Percentiles rank a stretch among this genome's conserved stretches.
Evolutionary conservation across 1,140 invertebrate species (phyloP).

Genomic region (Pararge aegeria): DNA sequence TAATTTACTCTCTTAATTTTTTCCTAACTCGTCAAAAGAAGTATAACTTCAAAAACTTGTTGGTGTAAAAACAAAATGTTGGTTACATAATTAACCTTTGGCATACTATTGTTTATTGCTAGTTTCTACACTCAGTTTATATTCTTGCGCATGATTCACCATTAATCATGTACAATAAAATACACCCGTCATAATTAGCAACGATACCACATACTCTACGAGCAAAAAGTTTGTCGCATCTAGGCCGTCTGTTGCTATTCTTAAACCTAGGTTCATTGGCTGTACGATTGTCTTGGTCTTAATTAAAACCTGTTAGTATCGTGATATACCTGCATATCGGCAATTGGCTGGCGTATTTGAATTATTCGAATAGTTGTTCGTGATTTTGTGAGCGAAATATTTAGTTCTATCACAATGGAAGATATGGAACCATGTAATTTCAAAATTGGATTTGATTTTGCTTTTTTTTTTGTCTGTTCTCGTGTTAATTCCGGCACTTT

Average conservation of each 20-base stretch:
- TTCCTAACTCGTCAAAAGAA: too few species aligned
- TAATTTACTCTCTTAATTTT: too few species aligned
- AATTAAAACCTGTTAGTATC: slow-evolving; percentile 17
- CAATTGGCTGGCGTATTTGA: neutral
- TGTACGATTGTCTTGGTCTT: slow-evolving; percentile 14
- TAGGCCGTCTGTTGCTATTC: slow-evolving; percentile 38
- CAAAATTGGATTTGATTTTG: neutral
- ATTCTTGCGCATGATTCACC: neutral
- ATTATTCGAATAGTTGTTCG: neutral
- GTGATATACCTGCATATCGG: slow-evolving; percentile 12
- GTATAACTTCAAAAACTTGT: too few species aligned
- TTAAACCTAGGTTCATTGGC: slow-evolving; percentile 30
- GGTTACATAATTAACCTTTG: neutral
- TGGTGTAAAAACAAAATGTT: too few species aligned
- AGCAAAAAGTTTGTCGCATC: slow-evolving; percentile 8
- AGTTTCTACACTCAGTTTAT: neutral
- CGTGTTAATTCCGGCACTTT: neutral
- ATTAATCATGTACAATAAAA: neutral
- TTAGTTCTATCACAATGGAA: neutral
- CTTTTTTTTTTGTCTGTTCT: neutral
- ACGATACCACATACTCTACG: neutral
- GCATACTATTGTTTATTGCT: neutral
- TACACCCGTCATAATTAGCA: neutral
- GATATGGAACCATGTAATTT: neutral
- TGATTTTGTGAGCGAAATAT: slow-evolving; percentile 7